Conservation (phyloP, 2,797 vertebrate genomes). For the Calcarius lapponicus region DNA sequence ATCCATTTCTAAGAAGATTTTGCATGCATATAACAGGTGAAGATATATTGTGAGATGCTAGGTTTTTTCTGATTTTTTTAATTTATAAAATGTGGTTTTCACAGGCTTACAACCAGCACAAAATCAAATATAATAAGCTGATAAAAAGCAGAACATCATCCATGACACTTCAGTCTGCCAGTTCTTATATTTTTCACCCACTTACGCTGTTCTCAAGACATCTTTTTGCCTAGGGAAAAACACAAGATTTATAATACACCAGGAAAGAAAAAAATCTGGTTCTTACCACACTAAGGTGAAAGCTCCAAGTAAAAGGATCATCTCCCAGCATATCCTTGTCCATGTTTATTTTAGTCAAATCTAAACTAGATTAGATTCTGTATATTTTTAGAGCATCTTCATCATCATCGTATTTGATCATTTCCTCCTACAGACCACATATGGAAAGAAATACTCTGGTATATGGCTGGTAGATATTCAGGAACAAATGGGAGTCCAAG, state of each 20-base stretch:
- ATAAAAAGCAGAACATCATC: background rate
- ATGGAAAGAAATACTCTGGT: background rate
- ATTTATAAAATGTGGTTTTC: background rate
- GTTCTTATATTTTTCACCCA: background rate
- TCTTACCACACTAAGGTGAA: background rate
- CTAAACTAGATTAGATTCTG: background rate
- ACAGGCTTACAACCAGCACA: background rate
- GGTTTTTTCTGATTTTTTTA: background rate
- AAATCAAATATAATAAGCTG: background rate
- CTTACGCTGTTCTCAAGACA: background rate
- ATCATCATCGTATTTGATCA: background rate
- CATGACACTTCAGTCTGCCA: background rate
- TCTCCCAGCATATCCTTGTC: background rate
- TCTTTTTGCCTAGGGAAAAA: constrained; percentile 18
- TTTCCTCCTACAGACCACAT: background rate
- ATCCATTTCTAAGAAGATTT: background rate
- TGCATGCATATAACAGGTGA: background rate
- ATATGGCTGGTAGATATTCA: background rate
- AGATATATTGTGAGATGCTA: background rate
- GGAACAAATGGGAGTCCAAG: background rate
- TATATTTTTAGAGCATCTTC: background rate
- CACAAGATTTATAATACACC: background rate
- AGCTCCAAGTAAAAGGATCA: background rate
- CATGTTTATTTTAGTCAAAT: background rate
- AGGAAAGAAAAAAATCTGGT: background rate